Percentiles rank a stretch among this genome's conserved stretches.
These are phyloP conservation scores for Phrixothrix hirtus DNA, from an alignment of 2,888 invertebrate species.

Conservation along the genomic window DNA sequence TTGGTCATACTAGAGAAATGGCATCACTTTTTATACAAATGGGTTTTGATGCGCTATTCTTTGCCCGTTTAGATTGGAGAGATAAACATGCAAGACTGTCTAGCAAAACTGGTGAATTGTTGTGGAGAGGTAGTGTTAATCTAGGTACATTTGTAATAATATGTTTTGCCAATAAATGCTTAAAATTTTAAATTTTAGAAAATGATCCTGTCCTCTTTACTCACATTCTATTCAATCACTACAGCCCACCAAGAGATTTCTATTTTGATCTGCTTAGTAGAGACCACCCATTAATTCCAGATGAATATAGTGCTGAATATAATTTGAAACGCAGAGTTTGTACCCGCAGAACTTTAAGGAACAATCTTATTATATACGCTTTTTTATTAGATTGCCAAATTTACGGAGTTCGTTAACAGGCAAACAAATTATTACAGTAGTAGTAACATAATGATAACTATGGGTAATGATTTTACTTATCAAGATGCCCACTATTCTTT, in stretches of 20 bases:
- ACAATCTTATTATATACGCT: too few species aligned
- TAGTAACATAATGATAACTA: slow-evolving; percentile 65
- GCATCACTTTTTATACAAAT: slow-evolving; percentile 75
- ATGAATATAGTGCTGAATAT: slow-evolving; percentile 64
- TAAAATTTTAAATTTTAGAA: too few species aligned
- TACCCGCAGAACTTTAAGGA: too few species aligned
- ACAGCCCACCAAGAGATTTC: slow-evolving; percentile 71
- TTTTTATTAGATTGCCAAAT: slow-evolving; percentile 49
- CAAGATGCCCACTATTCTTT: slow-evolving; percentile 63
- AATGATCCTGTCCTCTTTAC: slow-evolving; percentile 56
- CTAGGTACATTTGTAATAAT: too few species aligned
- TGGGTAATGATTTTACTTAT: slow-evolving; percentile 70
- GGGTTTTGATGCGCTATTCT: slow-evolving; percentile 83
- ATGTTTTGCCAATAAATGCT: too few species aligned
- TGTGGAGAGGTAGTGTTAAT: slow-evolving; percentile 75
- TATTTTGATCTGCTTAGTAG: slow-evolving; percentile 74
- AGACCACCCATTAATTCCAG: slow-evolving; percentile 68
- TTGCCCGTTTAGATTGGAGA: slow-evolving; percentile 81
- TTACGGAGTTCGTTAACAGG: slow-evolving; percentile 41
- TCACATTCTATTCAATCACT: slow-evolving; percentile 67
- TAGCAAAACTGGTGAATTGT: slow-evolving; percentile 70
- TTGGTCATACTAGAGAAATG: slow-evolving; percentile 77
- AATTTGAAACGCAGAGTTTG: slow-evolving; percentile 68
- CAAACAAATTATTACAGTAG: slow-evolving; percentile 57
- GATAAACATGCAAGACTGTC: slow-evolving; percentile 67